A percentile compares a stretch with the other conserved stretches of the same genome.
phyloP scores from a whole-genome alignment of 2,888 invertebrate genomes.

The Diloba caeruleocephala region DNA sequence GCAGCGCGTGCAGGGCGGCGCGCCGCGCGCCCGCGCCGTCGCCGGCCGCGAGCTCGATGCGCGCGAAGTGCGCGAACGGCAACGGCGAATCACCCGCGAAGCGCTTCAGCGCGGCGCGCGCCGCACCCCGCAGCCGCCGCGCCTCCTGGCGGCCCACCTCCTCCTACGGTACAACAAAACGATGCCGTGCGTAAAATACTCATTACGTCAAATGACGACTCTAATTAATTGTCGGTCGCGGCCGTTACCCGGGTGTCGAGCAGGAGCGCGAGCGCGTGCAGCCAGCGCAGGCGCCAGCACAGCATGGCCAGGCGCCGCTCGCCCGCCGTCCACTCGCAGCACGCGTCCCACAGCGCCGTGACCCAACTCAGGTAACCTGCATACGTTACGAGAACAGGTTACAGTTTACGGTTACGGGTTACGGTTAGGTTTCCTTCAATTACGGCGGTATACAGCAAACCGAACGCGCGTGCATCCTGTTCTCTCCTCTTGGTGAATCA shows the following conservation, averaged over 20 bases:
- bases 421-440: no score
- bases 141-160: conserved; percentile 31
- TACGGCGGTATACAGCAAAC: not conserved
- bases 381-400: no score
- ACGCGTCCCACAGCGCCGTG: conserved; percentile 69
- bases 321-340: conserved; percentile 58
- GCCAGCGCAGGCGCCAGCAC: conserved; percentile 79
- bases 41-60: conserved; percentile 60
- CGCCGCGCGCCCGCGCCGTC: conserved; percentile 32
- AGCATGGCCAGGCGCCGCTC: conserved; percentile 64
- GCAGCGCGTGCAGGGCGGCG: conserved; percentile 41
- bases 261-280: conserved; percentile 67
- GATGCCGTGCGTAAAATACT: no score
- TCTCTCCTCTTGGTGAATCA: not conserved
- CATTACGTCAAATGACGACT: no score
- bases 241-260: conserved; percentile 3
- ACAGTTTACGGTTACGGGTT: no score
- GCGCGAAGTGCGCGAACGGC: conserved; percentile 71
- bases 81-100: conserved; percentile 55
- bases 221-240: no score
- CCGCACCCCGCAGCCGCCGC: conserved; percentile 53
- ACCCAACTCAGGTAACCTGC: conserved; percentile 66
- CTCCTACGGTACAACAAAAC: no score
- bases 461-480: not conserved
- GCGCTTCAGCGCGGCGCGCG: conserved; percentile 54